These are phyloP conservation scores for Bufo gargarizans DNA, from an alignment of 2,113 vertebrate genomes.

Conservation along the genomic window DNA sequence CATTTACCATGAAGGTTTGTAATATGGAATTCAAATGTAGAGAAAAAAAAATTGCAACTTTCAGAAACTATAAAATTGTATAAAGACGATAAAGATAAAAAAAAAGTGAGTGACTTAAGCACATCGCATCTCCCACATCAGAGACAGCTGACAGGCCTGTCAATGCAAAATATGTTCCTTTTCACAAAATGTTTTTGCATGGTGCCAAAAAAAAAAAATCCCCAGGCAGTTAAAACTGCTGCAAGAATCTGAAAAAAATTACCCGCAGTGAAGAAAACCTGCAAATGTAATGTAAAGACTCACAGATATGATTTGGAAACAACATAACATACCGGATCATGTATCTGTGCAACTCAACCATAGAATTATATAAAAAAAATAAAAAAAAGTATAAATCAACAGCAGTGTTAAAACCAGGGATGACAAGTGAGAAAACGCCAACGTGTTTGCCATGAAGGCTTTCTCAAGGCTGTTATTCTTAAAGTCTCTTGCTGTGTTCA, in stretches of 20 bases:
- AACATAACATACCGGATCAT: not conserved
- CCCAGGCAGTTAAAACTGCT: slow-evolving; percentile 1
- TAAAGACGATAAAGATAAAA: not conserved
- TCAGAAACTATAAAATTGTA: not conserved
- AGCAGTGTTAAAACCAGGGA: slow-evolving; percentile 7
- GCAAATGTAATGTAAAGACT: slow-evolving; percentile 29
- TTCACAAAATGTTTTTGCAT: slow-evolving; percentile 36
- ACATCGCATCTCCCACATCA: not conserved
- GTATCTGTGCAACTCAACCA: not conserved
- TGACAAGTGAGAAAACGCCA: slow-evolving; percentile 33
- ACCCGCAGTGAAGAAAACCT: not conserved
- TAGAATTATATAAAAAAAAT: not conserved
- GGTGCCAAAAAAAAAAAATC: slow-evolving; percentile 17
- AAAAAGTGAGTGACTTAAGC: slow-evolving; percentile 22
- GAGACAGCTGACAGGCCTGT: slow-evolving; percentile 30
- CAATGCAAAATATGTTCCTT: slow-evolving; percentile 41
- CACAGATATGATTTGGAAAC: slow-evolving; percentile 7
- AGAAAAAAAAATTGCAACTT: slow-evolving; percentile 31
- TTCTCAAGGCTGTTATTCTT: slow-evolving; percentile 29
- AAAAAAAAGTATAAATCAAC: slow-evolving; percentile 17
- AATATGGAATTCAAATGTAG: not conserved
- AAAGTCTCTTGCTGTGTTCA: slow-evolving; percentile 41
- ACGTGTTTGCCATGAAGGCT: slow-evolving; percentile 24
- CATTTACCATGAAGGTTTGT: not conserved
- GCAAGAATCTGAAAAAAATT: slow-evolving; percentile 41